Percentiles rank a stretch among this genome's conserved stretches.
These are phyloP conservation scores for Barnardius zonarius DNA, from an alignment of 2,113 vertebrate species.

Conservation along the genomic window DNA sequence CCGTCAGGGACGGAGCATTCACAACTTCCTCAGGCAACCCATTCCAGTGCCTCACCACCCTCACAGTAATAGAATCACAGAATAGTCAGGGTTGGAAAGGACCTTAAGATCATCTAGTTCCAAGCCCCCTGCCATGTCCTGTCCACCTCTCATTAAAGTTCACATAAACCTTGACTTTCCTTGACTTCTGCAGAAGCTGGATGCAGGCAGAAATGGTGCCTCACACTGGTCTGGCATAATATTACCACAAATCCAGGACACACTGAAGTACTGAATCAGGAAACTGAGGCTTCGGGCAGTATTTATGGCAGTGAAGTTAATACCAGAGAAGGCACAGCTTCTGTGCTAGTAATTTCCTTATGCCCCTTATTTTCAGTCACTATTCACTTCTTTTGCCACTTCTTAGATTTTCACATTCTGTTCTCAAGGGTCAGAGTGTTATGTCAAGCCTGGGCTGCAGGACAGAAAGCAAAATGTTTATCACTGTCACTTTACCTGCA, in stretches of 20 bases:
- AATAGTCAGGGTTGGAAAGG: not conserved
- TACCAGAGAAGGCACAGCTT: not conserved
- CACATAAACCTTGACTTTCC: not conserved
- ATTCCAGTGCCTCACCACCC: not conserved
- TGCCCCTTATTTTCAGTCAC: not conserved
- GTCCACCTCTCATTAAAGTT: not conserved
- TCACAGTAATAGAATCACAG: not conserved
- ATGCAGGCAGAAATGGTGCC: not conserved
- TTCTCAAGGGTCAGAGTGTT: not conserved
- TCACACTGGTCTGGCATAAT: not conserved
- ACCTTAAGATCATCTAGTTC: not conserved
- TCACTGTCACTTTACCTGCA: slow-evolving; percentile 79
- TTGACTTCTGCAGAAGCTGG: not conserved
- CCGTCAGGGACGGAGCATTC: not conserved
- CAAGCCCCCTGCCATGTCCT: not conserved
- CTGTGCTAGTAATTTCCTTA: not conserved
- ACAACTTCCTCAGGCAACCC: not conserved
- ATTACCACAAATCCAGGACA: not conserved
- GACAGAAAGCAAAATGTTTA: not conserved
- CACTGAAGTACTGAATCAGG: not conserved
- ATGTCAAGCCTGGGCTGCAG: not conserved
- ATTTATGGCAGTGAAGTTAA: not conserved
- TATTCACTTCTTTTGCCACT: not conserved
- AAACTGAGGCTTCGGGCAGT: not conserved
- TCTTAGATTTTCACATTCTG: not conserved